Evolutionary conservation across 2,888 invertebrate species (phyloP).

Genomic region (Acleris cristana): DNA sequence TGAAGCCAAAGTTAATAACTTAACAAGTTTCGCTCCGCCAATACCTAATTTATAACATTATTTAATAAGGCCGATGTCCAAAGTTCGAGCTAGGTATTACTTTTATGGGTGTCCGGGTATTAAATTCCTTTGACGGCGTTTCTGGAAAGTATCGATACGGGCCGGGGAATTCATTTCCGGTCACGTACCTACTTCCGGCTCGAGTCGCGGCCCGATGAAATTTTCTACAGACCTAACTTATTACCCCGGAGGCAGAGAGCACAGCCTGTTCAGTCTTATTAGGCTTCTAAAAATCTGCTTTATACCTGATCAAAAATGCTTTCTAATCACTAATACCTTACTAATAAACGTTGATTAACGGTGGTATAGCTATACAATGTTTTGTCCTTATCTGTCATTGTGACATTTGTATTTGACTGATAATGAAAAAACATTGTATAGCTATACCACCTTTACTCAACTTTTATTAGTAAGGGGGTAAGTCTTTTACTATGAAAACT

Average conservation of each 20-base stretch:
- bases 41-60: neutral
- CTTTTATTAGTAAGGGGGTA: no score
- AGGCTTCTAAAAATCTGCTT: neutral
- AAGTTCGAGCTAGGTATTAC: constrained; percentile 29
- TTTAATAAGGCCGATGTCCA: constrained; percentile 21
- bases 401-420: no score
- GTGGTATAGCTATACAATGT: no score
- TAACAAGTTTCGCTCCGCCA: neutral
- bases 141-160: constrained; percentile 51
- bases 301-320: neutral
- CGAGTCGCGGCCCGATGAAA: constrained; percentile 38
- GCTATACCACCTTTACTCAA: no score
- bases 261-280: constrained; percentile 25
- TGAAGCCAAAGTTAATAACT: neutral
- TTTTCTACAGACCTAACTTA: constrained; percentile 33
- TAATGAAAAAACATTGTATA: no score
- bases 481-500: no score
- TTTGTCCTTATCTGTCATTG: no score
- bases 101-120: constrained; percentile 39
- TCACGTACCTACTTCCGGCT: constrained; percentile 60
- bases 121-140: constrained; percentile 45
- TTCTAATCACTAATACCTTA: no score
- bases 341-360: no score
- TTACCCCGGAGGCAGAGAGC: constrained; percentile 8
- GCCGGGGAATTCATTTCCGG: constrained; percentile 66